These are phyloP conservation scores for Cyanoramphus novaezelandiae DNA, from an alignment of 2,113 vertebrate genomes.

Conservation along the genomic window DNA sequence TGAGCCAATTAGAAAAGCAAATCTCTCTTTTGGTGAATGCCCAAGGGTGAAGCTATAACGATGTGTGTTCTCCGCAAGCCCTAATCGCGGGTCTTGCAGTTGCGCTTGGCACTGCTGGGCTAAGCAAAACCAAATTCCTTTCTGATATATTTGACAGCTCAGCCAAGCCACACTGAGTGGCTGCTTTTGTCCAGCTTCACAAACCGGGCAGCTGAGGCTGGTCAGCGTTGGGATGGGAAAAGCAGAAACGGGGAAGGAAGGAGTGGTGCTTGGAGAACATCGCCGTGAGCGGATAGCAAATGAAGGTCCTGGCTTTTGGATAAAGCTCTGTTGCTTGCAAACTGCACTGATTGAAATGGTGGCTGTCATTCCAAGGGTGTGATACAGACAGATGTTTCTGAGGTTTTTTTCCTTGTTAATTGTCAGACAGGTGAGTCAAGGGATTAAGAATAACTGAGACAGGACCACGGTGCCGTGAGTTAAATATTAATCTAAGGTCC, in stretches of 20 bases:
- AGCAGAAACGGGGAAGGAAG: background rate
- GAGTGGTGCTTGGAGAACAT: background rate
- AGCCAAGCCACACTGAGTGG: background rate
- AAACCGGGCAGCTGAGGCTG: background rate
- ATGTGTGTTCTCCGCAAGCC: conserved; percentile 17
- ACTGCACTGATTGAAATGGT: background rate
- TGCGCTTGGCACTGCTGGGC: background rate
- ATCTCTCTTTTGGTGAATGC: conserved; percentile 31
- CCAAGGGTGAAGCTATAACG: conserved; percentile 10
- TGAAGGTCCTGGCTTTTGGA: background rate
- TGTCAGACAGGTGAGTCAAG: background rate
- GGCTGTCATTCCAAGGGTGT: background rate
- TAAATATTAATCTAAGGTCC: background rate
- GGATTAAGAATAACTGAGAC: background rate
- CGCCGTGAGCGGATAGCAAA: fast-evolving
- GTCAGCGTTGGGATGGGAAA: background rate
- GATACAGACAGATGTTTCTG: background rate
- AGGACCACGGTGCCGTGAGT: background rate
- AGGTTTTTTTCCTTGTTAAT: background rate
- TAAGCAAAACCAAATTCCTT: conserved; percentile 31
- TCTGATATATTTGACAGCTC: background rate
- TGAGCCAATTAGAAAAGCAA: conserved; percentile 58
- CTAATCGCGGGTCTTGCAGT: background rate
- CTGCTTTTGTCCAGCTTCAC: background rate
- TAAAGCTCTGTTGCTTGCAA: background rate